These are phyloP conservation scores for Eupithecia inturbata DNA, from an alignment of 2,888 invertebrate species.

Conservation along the genomic window DNA sequence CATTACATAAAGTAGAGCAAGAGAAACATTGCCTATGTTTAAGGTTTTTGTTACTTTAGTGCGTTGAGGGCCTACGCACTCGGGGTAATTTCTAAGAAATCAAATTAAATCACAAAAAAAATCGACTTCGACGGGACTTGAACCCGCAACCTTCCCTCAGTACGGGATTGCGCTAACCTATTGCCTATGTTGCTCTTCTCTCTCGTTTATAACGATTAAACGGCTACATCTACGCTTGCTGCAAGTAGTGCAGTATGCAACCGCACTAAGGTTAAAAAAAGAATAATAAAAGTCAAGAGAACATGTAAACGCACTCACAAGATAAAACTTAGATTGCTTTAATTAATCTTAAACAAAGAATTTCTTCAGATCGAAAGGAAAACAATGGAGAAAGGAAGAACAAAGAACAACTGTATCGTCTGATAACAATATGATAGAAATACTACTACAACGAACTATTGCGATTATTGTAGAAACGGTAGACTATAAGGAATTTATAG, in stretches of 20 bases:
- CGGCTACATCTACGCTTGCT: background rate
- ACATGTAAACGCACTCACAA: constrained; percentile 29
- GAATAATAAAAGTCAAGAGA: constrained; percentile 21
- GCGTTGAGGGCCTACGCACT: too few relatives aligned
- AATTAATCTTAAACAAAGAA: constrained; percentile 45
- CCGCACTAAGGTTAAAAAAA: background rate
- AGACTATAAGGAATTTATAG: background rate
- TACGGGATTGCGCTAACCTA: too few relatives aligned
- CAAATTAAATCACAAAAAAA: too few relatives aligned
- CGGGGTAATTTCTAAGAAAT: too few relatives aligned
- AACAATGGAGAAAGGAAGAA: constrained; percentile 44
- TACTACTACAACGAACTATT: constrained; percentile 24
- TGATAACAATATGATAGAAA: constrained; percentile 42
- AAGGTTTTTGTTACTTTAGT: too few relatives aligned
- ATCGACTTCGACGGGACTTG: too few relatives aligned
- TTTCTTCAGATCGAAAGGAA: constrained; percentile 32
- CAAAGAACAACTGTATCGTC: constrained; percentile 39
- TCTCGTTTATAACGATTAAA: background rate
- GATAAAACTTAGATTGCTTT: constrained; percentile 33
- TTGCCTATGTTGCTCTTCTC: too few relatives aligned
- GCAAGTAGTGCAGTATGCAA: background rate
- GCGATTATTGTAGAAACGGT: background rate
- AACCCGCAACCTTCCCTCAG: too few relatives aligned
- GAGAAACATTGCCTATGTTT: too few relatives aligned
- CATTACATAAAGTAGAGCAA: background rate